phyloP scores from a whole-genome alignment of 2,113 vertebrate species.

The Mixornis gularis region DNA sequence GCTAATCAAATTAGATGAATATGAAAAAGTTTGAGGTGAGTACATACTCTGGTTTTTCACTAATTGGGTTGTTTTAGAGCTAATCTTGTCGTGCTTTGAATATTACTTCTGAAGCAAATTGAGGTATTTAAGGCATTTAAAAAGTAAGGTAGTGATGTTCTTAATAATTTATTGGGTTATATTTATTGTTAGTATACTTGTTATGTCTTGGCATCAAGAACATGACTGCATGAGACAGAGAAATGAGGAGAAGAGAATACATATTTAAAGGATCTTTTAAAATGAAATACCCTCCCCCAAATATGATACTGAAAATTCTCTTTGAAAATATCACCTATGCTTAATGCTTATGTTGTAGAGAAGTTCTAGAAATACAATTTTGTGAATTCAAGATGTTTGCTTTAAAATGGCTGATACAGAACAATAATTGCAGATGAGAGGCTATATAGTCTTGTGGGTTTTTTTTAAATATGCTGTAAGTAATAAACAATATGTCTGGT shows the following conservation, averaged over 20 bases:
- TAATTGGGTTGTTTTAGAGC: neutral
- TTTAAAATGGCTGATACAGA: neutral
- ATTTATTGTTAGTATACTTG: neutral
- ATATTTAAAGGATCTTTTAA: neutral
- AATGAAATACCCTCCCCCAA: neutral
- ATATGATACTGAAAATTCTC: neutral
- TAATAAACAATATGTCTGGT: neutral
- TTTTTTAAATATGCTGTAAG: neutral
- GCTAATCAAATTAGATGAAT: neutral
- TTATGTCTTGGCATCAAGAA: neutral
- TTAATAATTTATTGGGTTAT: neutral
- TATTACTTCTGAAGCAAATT: neutral
- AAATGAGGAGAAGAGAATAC: neutral
- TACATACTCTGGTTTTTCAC: neutral
- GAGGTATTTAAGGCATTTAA: neutral
- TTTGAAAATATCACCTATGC: neutral
- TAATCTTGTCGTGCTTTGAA: neutral
- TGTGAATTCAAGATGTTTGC: neutral
- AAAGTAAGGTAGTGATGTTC: neutral
- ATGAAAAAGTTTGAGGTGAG: neutral
- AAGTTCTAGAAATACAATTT: neutral
- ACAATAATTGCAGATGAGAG: neutral
- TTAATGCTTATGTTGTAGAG: neutral
- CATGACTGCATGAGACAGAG: neutral
- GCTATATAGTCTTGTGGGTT: neutral